Conservation (phyloP, 2,797 vertebrate species). For the Chanos chanos region DNA sequence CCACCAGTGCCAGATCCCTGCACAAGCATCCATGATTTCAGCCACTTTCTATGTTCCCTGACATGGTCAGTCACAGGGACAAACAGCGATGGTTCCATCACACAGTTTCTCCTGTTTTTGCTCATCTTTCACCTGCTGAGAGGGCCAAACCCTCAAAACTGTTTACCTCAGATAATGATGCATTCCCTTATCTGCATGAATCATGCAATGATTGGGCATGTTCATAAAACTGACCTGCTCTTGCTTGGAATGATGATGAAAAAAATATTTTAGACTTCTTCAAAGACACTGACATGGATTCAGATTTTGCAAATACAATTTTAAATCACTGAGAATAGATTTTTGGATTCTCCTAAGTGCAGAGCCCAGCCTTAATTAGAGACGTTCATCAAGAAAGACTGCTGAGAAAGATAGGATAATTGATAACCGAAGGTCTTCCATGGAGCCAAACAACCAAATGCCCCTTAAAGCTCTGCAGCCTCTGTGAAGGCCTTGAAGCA, state of each 20-base stretch:
- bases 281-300: background rate
- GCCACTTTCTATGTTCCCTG: constrained; percentile 5
- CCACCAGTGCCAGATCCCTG: background rate
- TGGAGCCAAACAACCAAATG: too few species aligned
- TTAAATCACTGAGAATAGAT: too few species aligned
- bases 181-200: too few species aligned
- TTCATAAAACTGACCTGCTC: background rate
- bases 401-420: too few species aligned
- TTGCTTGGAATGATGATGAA: background rate
- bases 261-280: background rate
- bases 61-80: constrained; percentile 4
- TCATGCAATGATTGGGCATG: background rate
- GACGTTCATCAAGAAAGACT: too few species aligned
- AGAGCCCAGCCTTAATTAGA: too few species aligned
- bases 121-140: background rate
- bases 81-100: constrained; percentile 34
- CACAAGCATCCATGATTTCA: constrained; percentile 16
- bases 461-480: too few species aligned
- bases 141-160: background rate
- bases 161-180: too few species aligned
- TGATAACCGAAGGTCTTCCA: too few species aligned
- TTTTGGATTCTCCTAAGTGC: too few species aligned
- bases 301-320: too few species aligned
- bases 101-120: constrained; percentile 11
- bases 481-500: too few species aligned